Base-by-base conservation (phyloP, 2,113 vertebrate genomes). In the Potamarius usumacintae region DNA sequence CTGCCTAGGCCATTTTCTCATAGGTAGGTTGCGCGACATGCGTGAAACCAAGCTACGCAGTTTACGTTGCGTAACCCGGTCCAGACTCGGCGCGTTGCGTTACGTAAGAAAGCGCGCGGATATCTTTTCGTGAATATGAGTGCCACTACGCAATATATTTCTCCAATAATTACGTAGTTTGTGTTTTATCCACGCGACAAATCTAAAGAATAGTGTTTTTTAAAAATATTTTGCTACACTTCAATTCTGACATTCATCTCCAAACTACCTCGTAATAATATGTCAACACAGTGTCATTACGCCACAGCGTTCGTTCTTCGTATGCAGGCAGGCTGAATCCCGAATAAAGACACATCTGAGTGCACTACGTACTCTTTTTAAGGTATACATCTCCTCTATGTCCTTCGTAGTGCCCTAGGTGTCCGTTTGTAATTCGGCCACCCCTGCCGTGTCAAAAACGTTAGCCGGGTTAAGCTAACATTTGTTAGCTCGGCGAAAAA, bases 1-100 rank as follows among this genome's bases (percentile, higher is more conserved):
- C 79, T 84, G 88, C 57, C 53, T 88, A 90, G 87, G 82, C 90
- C 85, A 88, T 88, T 85, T 72, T 63, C n/a, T 74, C 86, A 34
- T 82, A 60, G n/a, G 57, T 80, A 34, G 67, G 65, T 63, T 85
- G 86, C 89, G 91, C 78, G 89, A 80, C 50, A 63, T 69, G 30
- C 67, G 74, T 50, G 71, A 69, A 71, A 25, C 17, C 18, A 53
- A 10, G 71, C 67, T 90, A 83, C 82, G 74, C 71, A 22, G 27
- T 74, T 74, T 85, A 0, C 82, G 82, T 69, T 53, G 25, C 83
- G 83, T 85, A 58, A 48, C 53, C 11, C 4, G 20, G 5, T 7
- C 10, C 57, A 1, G 18, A 48, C 57, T 25, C 11, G 2, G 5
- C 20, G 30, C 57, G 9, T 5, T 12, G 27, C 74, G 42, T 42